A percentile compares a stretch with the other conserved stretches of the same genome.
phyloP scores from a whole-genome alignment of 2,797 vertebrate genomes.

The Phylloscopus collybita region DNA sequence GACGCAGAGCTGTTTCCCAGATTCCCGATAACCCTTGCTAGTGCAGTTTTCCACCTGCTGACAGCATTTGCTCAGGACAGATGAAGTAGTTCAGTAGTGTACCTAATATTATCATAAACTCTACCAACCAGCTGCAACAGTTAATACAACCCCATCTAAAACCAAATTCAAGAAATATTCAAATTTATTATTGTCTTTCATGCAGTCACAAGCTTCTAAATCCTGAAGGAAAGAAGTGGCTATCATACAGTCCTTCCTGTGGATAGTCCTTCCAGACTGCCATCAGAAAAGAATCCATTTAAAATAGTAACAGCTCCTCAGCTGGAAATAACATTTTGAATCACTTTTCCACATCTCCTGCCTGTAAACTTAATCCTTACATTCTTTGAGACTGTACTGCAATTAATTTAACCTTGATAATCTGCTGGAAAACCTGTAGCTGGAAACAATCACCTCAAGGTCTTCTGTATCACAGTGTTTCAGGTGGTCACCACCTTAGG shows the following conservation, averaged over 20 bases:
- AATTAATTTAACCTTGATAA: not conserved
- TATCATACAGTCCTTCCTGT: not conserved
- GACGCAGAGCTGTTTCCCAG: not conserved
- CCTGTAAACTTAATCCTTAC: not conserved
- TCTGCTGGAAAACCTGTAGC: not conserved
- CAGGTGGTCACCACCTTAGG: not conserved
- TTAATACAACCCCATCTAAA: not conserved
- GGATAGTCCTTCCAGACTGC: not conserved
- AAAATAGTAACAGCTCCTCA: not conserved
- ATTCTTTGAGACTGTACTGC: not conserved
- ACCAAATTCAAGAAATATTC: not conserved
- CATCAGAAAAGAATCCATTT: not conserved
- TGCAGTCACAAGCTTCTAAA: not conserved
- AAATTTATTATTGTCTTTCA: not conserved
- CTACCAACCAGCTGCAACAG: not conserved
- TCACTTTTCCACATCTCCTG: not conserved
- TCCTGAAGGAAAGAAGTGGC: not conserved
- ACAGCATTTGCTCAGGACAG: rapidly evolving
- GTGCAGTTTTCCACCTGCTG: not conserved
- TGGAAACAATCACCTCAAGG: not conserved
- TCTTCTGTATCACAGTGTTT: not conserved
- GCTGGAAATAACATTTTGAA: not conserved
- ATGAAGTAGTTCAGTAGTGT: rapidly evolving
- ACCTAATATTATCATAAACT: not conserved
- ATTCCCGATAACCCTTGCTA: rapidly evolving